phyloP scores from a whole-genome alignment of 1,140 invertebrate genomes.

The Psilanteris sp. region DNA sequence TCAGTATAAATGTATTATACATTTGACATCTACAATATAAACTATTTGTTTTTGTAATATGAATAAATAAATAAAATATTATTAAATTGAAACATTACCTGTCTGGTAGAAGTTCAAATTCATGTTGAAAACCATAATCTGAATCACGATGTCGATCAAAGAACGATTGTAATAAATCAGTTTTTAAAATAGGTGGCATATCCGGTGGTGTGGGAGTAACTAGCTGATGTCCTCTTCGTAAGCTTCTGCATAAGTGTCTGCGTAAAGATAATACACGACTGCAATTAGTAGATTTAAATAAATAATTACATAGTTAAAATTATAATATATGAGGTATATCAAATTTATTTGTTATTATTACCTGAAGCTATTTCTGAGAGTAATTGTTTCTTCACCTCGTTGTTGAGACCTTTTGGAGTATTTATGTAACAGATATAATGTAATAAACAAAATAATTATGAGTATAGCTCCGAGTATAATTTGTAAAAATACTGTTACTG shows the following conservation, averaged over 20 bases:
- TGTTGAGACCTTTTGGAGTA: conserved; percentile 86
- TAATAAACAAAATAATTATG: conserved; percentile 83
- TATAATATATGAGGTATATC: too few species aligned
- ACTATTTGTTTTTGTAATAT: too few species aligned
- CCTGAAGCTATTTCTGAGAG: conserved; percentile 85
- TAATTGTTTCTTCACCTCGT: conserved; percentile 88
- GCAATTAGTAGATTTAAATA: conserved; percentile 37
- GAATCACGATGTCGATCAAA: conserved; percentile 90
- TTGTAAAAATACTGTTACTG: conserved; percentile 75
- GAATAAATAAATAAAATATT: too few species aligned
- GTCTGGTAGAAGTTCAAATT: conserved; percentile 92
- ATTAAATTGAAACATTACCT: conserved; percentile 75
- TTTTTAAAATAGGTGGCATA: conserved; percentile 88
- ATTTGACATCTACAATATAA: too few species aligned
- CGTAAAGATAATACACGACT: conserved; percentile 49
- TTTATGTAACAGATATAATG: conserved; percentile 86
- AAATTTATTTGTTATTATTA: conserved; percentile 70
- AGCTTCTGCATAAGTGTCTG: conserved; percentile 82
- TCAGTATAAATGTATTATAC: too few species aligned
- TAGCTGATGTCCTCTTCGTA: conserved; percentile 84
- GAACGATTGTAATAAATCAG: conserved; percentile 86
- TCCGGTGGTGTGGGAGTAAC: conserved; percentile 86
- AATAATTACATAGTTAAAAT: not conserved
- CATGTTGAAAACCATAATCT: conserved; percentile 92
- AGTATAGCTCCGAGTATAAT: conserved; percentile 84